These are phyloP conservation scores for Typhlichthys subterraneus DNA, from an alignment of 2,797 vertebrate species.

Conservation along the genomic window DNA sequence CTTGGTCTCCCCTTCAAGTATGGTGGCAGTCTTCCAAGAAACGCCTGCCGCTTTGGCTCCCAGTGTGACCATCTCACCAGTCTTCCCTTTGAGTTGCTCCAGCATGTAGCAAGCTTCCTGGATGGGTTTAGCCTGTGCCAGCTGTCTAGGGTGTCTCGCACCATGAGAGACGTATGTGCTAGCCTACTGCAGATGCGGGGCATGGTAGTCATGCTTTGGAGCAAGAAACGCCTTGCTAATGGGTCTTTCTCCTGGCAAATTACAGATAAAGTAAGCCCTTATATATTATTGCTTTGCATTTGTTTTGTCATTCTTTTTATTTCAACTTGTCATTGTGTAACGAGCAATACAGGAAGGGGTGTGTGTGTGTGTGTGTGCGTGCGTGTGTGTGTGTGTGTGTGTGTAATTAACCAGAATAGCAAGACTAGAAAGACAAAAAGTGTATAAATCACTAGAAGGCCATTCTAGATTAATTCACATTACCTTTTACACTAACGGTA, in stretches of 20 bases:
- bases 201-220: conserved; percentile 97
- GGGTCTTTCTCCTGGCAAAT: conserved; percentile 93
- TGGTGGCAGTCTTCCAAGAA: conserved; percentile 66
- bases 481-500: neutral
- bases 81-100: conserved; percentile 94
- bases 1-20: conserved; percentile 80
- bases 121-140: conserved; percentile 98
- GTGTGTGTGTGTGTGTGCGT: no score
- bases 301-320: no score
- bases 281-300: neutral
- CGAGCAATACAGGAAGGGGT: no score
- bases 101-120: conserved; percentile 92
- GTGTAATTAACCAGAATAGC: no score
- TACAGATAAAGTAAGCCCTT: conserved; percentile 87
- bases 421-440: no score
- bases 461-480: no score
- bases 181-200: conserved; percentile 94
- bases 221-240: conserved; percentile 84
- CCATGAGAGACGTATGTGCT: conserved; percentile 95
- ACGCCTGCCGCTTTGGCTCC: conserved; percentile 69
- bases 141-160: conserved; percentile 89
- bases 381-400: no score
- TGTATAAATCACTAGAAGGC: no score
- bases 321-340: no score
- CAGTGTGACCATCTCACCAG: conserved; percentile 86